Base-by-base conservation (phyloP, 2,888 invertebrate species). In the Malthinus flaveolus region DNA sequence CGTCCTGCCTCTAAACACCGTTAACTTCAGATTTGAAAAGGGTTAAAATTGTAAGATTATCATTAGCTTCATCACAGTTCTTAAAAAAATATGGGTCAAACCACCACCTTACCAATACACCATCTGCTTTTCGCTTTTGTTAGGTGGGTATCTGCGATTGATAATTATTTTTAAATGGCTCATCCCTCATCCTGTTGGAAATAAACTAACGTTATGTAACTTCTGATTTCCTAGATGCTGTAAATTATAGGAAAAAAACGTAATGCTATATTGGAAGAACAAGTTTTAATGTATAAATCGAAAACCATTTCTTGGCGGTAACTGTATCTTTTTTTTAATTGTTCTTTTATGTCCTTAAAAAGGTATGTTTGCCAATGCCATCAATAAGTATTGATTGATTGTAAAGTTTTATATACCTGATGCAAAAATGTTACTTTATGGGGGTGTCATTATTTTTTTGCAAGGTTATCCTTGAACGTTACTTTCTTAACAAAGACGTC, bases 71-170 rank as follows among this genome's bases (percentile, higher is more conserved):
- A 44, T 55, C 49, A 15, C 33, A n/a, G 31, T 44, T 35, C 13
- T 11, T 23, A 23, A 23, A 23, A 49, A 46, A 58, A 59, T 54
- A 54, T 59, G 36, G 59, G 59, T 59, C 59, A 59, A 58, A 48
- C 47, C 37, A 23, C 52, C 32, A 45, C 10, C 33, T 32, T 48
- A 31, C 44, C 42, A 23, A 36, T 33, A 23, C 11, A 50, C 59
- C 59, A 59, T 49, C 53, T 59, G 59, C 46, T 37, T 5, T 23
- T 23, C 5, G 23, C 23, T 23, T 23, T 23, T 23, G 23, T 23
- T 23, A 23, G 23, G 23, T 23, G 5, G 23, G 23, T 23, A 39
- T 33, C 42, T 31, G 48, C 42, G 39, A 48, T 55, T 55, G 55
- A 55, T 55, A 55, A 55, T 55, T 39, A 55, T 49, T 37, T 48